A percentile compares a stretch with the other conserved stretches of the same genome.
Evolutionary conservation across 1,140 invertebrate species (phyloP).

Genomic region (Pissodes strobi): DNA sequence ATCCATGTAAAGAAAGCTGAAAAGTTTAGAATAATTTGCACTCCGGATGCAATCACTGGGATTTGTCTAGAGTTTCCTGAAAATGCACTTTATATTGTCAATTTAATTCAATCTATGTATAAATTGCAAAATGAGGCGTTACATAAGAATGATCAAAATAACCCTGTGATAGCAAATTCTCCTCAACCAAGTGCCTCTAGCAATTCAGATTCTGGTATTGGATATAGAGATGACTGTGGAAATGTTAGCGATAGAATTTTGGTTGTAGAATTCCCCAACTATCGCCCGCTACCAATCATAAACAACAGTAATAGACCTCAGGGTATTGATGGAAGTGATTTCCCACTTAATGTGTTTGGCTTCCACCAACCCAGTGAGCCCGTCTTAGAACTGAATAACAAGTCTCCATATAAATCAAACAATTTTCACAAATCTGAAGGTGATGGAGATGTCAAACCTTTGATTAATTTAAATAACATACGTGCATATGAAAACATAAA

Average conservation of each 20-base stretch:
- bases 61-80: slow-evolving; percentile 86
- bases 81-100: slow-evolving; percentile 84
- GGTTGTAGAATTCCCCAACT: slow-evolving; percentile 74
- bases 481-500: slow-evolving; percentile 42
- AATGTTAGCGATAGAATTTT: slow-evolving; percentile 81
- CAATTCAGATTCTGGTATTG: slow-evolving; percentile 94
- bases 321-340: slow-evolving; percentile 45
- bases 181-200: slow-evolving; percentile 87
- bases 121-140: slow-evolving; percentile 57
- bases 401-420: slow-evolving; percentile 11
- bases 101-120: slow-evolving; percentile 69
- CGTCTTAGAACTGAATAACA: slow-evolving; percentile 19
- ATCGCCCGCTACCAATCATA: slow-evolving; percentile 45
- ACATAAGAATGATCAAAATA: slow-evolving; percentile 39
- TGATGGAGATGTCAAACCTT: slow-evolving; percentile 28
- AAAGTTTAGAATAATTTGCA: slow-evolving; percentile 79
- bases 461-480: slow-evolving; percentile 50
- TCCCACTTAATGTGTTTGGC: slow-evolving; percentile 42
- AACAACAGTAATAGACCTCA: slow-evolving; percentile 48
- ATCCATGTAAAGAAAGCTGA: slow-evolving; percentile 77
- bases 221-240: slow-evolving; percentile 70
- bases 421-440: slow-evolving; percentile 6
- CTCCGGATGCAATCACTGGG: slow-evolving; percentile 65
- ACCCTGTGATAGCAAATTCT: slow-evolving; percentile 65
- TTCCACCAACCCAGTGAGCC: not conserved